Evolutionary conservation across 2,113 vertebrate genomes (phyloP).

Genomic region (Vireo altiloquus): DNA sequence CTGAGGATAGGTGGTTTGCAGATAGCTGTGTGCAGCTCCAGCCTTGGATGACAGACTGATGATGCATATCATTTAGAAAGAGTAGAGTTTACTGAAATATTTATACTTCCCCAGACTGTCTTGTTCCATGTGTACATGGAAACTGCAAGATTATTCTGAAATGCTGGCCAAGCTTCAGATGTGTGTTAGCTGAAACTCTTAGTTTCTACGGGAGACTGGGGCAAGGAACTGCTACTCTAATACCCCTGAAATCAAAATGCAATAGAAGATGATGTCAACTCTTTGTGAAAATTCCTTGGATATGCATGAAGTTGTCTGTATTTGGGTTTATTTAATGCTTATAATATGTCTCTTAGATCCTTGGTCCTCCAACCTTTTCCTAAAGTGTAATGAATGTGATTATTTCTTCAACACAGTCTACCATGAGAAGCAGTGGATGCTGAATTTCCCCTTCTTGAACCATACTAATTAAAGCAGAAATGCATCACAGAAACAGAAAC

Average conservation of each 20-base stretch:
- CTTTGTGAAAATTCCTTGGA: not conserved
- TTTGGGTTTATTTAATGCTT: not conserved
- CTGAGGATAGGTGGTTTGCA: not conserved
- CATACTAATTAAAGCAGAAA: not conserved
- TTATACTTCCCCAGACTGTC: not conserved
- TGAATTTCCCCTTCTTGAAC: slow-evolving; percentile 13
- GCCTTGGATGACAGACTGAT: not conserved
- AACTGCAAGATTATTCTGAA: not conserved
- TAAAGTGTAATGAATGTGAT: not conserved
- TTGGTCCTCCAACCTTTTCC: not conserved
- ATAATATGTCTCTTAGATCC: not conserved
- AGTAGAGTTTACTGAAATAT: not conserved
- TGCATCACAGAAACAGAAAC: not conserved
- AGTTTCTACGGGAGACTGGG: not conserved
- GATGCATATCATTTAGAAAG: not conserved
- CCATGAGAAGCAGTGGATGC: not conserved
- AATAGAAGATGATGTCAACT: not conserved
- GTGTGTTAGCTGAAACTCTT: not conserved
- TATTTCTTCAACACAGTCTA: not conserved
- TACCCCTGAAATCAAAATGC: not conserved
- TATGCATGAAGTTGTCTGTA: not conserved
- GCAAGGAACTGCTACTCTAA: not conserved
- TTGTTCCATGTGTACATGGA: not conserved
- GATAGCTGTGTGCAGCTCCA: not conserved
- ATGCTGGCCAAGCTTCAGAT: not conserved